These are phyloP conservation scores for Psilopsiagon aurifrons DNA, from an alignment of 2,113 vertebrate species.

Conservation along the genomic window DNA sequence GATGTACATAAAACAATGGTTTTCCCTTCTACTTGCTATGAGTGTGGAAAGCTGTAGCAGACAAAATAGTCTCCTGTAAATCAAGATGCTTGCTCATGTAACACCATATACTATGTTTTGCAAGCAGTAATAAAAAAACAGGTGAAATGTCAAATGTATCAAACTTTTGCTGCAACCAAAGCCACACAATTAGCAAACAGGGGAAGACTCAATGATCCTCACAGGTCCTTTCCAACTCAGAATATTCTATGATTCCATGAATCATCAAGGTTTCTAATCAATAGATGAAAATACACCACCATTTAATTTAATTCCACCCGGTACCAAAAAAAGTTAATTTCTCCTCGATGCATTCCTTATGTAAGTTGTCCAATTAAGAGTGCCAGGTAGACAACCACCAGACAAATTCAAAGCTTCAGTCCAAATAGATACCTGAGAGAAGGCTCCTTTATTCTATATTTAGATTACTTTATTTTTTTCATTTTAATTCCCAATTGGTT, in stretches of 20 bases:
- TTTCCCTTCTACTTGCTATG: neutral
- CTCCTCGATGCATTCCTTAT: neutral
- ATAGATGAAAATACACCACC: neutral
- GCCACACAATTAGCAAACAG: neutral
- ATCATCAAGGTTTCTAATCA: neutral
- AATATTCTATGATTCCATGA: neutral
- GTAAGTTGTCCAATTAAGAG: neutral
- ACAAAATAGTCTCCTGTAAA: neutral
- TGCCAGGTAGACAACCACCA: neutral
- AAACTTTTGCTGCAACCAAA: neutral
- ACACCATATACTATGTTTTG: neutral
- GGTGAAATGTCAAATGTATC: neutral
- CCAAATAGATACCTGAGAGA: neutral
- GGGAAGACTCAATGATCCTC: neutral
- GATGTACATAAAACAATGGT: neutral
- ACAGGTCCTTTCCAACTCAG: neutral
- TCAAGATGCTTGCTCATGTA: neutral
- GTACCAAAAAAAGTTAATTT: neutral
- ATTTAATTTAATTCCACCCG: neutral
- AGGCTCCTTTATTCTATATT: neutral
- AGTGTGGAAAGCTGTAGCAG: neutral
- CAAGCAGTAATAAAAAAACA: neutral
- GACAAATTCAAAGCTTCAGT: neutral
- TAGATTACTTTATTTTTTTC: neutral
- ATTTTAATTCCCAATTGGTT: neutral